Evolutionary conservation across 2,113 vertebrate species (phyloP), one percentile per base, ranked within the genome.

Genomic region (Tetraodon nigroviridis): DNA sequence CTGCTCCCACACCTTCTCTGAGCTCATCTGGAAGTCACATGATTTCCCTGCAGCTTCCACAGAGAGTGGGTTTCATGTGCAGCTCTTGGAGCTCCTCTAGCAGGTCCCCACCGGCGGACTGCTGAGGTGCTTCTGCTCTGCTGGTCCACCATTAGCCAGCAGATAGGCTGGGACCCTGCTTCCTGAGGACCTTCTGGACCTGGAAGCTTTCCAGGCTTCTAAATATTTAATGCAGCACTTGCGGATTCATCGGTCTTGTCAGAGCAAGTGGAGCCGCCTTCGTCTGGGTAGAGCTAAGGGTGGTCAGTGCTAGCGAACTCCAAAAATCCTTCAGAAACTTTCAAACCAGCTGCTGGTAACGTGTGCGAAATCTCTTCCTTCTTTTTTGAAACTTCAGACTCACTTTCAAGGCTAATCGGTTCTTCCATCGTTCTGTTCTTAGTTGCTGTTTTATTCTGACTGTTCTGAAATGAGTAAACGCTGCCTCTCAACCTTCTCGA

Each of bases 201-300:
- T 74, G 72, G 61, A 75, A 79, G 84, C 59, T 76, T 79, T 80
- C 68, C 67, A 73, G 49, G 17, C 70, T 87, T 86, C 85, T 87
- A 85, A 82, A 69, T 87, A 82, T 88, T 89, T 87, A 84, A 91
- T 89, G 79, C 42, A 60, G 64, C 49, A 69, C 84, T 77, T 80
- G 71, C 82, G 59, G 70, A 75, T 51, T 68, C 77, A 72, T 87
- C 84, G 56, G 77, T 89, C 82, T 85, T 84, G 69, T 63, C 57
- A 5, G 44, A 17, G 15, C 13, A 5, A n/a, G 44, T 17, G 67
- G 54, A 22, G 7, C 58, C 45, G 58, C 79, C 71, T 76, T 57
- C 51, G 54, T 50, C 61, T 66, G 73, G 55, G 53, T 72, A 61
- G 56, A 78, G 66, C 32, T 37, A 11, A 8, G 10, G 32, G 7